Conservation (phyloP, 1,140 invertebrate species). For the Aphis craccivora region DNA sequence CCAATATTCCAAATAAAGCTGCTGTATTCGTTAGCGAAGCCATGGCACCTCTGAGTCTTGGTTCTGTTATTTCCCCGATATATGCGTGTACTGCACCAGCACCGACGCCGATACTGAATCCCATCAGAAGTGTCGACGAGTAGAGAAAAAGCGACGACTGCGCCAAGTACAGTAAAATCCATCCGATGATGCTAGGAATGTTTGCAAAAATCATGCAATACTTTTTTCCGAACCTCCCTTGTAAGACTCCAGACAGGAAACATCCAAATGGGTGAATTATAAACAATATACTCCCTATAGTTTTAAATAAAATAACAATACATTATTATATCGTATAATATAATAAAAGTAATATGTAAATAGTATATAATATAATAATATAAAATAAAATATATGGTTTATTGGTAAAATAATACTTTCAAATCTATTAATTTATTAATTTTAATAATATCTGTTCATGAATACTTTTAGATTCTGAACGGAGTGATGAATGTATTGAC, state of each 20-base stretch:
- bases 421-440: neutral
- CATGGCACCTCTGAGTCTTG: slow-evolving; percentile 51
- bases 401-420: neutral
- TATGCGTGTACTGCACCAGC: slow-evolving; percentile 67
- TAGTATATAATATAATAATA: no score
- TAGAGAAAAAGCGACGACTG: slow-evolving; percentile 56
- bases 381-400: neutral
- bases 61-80: slow-evolving; percentile 67
- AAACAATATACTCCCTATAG: slow-evolving; percentile 61
- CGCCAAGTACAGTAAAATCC: slow-evolving; percentile 58
- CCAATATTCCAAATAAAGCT: neutral
- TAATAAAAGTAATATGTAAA: no score
- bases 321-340: no score
- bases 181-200: slow-evolving; percentile 58
- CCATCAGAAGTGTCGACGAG: slow-evolving; percentile 58
- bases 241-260: slow-evolving; percentile 61
- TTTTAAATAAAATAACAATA: neutral
- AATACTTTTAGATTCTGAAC: no score
- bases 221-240: slow-evolving; percentile 61
- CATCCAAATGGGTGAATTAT: slow-evolving; percentile 62
- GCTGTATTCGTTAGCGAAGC: slow-evolving; percentile 1
- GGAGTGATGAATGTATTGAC: no score
- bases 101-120: slow-evolving; percentile 66
- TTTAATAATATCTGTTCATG: neutral
- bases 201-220: slow-evolving; percentile 60